Evolutionary conservation across 2,113 vertebrate genomes (phyloP).

Genomic region (Tetrax tetrax): DNA sequence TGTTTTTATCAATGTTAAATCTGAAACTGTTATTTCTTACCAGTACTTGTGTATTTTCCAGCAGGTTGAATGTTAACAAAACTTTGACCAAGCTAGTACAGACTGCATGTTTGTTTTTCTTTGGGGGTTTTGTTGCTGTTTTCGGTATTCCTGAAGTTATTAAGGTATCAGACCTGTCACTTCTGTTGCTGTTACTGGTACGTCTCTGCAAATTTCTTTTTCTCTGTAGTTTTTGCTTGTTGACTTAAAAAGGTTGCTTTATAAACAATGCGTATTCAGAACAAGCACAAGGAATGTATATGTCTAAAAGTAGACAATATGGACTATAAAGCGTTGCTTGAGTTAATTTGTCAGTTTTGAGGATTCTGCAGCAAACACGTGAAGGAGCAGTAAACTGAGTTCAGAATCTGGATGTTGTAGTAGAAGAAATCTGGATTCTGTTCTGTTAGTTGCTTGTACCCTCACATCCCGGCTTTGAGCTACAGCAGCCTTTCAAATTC

Average conservation of each 20-base stretch:
- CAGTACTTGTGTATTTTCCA: fast-evolving
- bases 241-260: background rate
- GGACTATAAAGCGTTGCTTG: background rate
- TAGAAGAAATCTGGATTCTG: background rate
- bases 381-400: background rate
- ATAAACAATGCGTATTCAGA: background rate
- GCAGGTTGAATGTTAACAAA: background rate
- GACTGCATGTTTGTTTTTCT: background rate
- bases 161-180: background rate
- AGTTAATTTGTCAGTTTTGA: background rate
- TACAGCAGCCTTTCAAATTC: background rate
- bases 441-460: background rate
- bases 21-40: background rate
- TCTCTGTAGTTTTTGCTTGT: background rate
- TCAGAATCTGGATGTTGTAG: background rate
- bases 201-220: background rate
- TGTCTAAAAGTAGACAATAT: background rate
- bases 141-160: background rate
- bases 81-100: background rate
- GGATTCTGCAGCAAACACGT: background rate
- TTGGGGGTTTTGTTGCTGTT: background rate
- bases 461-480: background rate
- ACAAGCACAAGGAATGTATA: background rate
- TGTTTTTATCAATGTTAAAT: background rate
- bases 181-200: background rate